These are phyloP conservation scores for Aethina tumida DNA, from an alignment of 1,140 invertebrate species.

Conservation along the genomic window DNA sequence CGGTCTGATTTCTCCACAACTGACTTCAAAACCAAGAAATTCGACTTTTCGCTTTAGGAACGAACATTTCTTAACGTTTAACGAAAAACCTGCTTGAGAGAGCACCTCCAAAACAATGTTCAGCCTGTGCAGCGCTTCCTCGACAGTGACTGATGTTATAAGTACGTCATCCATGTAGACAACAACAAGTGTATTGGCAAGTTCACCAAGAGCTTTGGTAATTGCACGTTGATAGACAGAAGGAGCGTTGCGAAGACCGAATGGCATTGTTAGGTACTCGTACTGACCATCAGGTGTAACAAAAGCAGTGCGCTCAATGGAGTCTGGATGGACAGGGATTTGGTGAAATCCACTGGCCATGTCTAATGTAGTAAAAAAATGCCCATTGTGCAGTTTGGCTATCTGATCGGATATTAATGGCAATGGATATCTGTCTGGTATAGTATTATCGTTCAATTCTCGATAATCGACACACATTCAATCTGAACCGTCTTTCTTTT, in stretches of 20 bases:
- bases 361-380: conserved; percentile 36
- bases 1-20: conserved; percentile 15
- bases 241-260: conserved; percentile 18
- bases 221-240: conserved; percentile 27
- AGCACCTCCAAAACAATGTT: conserved; percentile 17
- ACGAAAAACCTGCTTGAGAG: conserved; percentile 18
- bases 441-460: conserved; percentile 33
- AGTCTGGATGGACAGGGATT: conserved; percentile 8
- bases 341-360: conserved; percentile 17
- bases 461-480: conserved; percentile 37
- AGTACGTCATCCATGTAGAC: conserved; percentile 33
- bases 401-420: conserved; percentile 36
- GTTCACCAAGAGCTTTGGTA: conserved; percentile 22
- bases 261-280: conserved; percentile 29
- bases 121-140: conserved; percentile 20
- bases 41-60: conserved; percentile 18
- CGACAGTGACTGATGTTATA: conserved; percentile 14
- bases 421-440: conserved; percentile 39
- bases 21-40: conserved; percentile 23
- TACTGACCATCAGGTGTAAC: conserved; percentile 24
- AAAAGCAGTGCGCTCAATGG: conserved; percentile 35
- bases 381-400: conserved; percentile 26
- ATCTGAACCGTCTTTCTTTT: too few relatives aligned
- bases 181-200: conserved; percentile 16
- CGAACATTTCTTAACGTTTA: conserved; percentile 22